Percentiles rank a stretch among this genome's conserved stretches.
phyloP scores from a whole-genome alignment of 2,113 vertebrate genomes.

The Asarcornis scutulata region DNA sequence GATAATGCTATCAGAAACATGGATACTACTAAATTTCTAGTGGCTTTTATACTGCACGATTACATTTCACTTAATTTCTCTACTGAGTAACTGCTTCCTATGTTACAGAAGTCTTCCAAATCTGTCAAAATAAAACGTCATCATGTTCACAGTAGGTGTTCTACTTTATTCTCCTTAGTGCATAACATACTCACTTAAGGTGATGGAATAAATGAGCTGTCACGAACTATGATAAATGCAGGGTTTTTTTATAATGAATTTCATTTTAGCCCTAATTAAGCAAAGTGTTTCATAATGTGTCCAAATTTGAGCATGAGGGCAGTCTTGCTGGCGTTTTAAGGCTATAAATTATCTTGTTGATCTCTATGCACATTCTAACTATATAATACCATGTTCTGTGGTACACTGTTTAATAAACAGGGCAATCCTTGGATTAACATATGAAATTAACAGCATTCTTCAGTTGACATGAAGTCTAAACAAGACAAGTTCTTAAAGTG shows the following conservation, averaged over 20 bases:
- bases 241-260: not conserved
- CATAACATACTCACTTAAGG: not conserved
- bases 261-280: not conserved
- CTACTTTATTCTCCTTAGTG: not conserved
- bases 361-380: not conserved
- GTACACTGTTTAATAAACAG: slow-evolving; percentile 23
- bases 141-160: not conserved
- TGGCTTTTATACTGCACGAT: not conserved
- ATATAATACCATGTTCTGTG: not conserved
- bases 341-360: not conserved
- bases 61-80: not conserved
- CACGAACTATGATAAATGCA: not conserved
- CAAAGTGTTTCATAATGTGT: not conserved
- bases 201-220: not conserved
- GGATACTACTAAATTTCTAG: not conserved
- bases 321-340: not conserved
- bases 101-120: not conserved
- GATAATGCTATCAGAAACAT: not conserved
- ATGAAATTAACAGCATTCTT: slow-evolving; percentile 14
- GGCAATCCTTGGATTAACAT: slow-evolving; percentile 2
- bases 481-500: not conserved
- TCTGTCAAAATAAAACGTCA: not conserved
- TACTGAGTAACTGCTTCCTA: not conserved
- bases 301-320: not conserved
- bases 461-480: not conserved